Evolutionary conservation across 2,888 invertebrate genomes (phyloP).

Genomic region (Trichogramma evanescens): DNA sequence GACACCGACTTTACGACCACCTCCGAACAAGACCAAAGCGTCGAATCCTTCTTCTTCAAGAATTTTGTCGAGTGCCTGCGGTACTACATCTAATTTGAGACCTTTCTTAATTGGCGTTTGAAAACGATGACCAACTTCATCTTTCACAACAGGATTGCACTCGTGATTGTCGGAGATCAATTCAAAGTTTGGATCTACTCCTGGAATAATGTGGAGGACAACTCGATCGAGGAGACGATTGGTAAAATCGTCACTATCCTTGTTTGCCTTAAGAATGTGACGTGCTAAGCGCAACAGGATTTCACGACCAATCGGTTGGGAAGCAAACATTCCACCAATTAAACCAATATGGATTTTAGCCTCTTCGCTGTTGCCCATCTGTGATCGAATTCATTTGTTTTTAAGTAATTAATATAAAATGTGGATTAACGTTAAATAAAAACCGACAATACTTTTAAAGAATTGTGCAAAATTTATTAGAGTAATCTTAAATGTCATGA

Average conservation of each 20-base stretch:
- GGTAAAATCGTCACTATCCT: conserved; percentile 61
- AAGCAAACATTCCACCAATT: conserved; percentile 75
- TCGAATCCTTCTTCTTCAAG: conserved; percentile 65
- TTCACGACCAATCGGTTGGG: conserved; percentile 80
- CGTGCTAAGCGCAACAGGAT: conserved; percentile 73
- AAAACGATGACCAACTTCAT: conserved; percentile 64
- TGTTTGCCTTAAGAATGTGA: conserved; percentile 69
- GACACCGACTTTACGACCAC: conserved; percentile 62
- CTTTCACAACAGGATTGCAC: conserved; percentile 46
- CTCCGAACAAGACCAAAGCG: conserved; percentile 65
- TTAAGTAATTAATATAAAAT: neutral
- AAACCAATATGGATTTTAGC: conserved; percentile 75
- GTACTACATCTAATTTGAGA: conserved; percentile 48
- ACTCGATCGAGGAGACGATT: conserved; percentile 60
- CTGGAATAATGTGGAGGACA: conserved; percentile 75
- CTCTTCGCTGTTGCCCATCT: conserved; percentile 74
- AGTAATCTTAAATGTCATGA: neutral
- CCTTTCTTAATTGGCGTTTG: conserved; percentile 48
- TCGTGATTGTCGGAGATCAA: conserved; percentile 43
- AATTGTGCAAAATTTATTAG: neutral
- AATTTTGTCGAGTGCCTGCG: conserved; percentile 59
- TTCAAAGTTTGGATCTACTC: conserved; percentile 55
- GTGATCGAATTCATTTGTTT: conserved; percentile 26
- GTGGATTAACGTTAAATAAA: neutral
- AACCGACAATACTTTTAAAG: neutral